Percentiles rank a stretch among this genome's conserved stretches.
phyloP scores from a whole-genome alignment of 2,888 invertebrate genomes.

The Lepidocyrtoides sp. region DNA sequence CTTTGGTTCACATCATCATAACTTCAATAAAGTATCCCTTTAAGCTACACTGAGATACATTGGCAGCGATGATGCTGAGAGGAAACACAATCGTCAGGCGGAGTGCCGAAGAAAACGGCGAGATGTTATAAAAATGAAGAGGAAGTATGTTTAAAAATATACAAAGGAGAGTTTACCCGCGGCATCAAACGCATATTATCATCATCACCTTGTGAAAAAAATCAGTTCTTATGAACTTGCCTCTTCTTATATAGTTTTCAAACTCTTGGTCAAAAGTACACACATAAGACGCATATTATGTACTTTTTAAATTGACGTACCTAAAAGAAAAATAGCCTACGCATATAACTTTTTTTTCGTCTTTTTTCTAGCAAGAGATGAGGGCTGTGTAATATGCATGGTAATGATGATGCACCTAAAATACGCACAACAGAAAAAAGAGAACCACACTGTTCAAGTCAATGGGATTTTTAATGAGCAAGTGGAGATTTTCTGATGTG shows the following conservation, averaged over 20 bases:
- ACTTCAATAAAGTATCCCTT: slow-evolving; percentile 70
- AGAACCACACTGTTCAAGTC: slow-evolving; percentile 56
- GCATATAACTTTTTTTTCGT: too few species aligned
- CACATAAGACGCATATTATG: not conserved
- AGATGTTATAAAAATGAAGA: slow-evolving; percentile 21
- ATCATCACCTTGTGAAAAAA: slow-evolving; percentile 24
- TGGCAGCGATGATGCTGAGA: not conserved
- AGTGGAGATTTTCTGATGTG: slow-evolving; percentile 74
- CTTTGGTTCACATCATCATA: slow-evolving; percentile 61
- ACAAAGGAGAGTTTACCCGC: slow-evolving; percentile 19
- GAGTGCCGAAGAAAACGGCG: slow-evolving; percentile 12
- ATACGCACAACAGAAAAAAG: not conserved
- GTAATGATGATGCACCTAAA: slow-evolving; percentile 35
- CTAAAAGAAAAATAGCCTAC: not conserved
- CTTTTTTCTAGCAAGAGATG: not conserved
- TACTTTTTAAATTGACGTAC: not conserved
- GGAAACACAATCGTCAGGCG: slow-evolving; percentile 8
- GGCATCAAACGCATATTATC: slow-evolving; percentile 5
- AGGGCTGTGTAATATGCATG: not conserved
- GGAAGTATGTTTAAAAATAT: slow-evolving; percentile 32
- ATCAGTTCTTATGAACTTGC: not conserved
- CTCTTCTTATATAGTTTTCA: not conserved
- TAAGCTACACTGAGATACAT: slow-evolving; percentile 41
- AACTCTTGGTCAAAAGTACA: not conserved
- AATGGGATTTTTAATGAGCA: slow-evolving; percentile 82